Conservation (phyloP, 2,113 vertebrate species). For the Solenodon paradoxus region DNA sequence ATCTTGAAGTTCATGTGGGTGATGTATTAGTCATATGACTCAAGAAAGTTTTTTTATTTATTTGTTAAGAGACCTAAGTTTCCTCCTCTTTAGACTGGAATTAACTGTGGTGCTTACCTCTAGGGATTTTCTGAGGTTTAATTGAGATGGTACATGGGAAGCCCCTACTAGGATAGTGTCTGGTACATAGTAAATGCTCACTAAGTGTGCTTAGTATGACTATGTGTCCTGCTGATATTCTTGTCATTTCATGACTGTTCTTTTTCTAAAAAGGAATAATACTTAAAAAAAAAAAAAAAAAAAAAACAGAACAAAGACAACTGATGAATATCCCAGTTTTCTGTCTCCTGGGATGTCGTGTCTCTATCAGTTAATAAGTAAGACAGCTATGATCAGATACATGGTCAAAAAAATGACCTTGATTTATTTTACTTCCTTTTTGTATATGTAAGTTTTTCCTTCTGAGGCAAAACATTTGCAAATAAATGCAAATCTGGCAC, state of each 20-base stretch:
- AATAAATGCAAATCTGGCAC: not conserved
- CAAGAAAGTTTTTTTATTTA: not conserved
- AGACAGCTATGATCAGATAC: not conserved
- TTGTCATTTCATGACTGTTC: not conserved
- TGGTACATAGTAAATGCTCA: not conserved
- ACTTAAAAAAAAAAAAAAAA: not conserved
- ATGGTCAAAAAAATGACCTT: not conserved
- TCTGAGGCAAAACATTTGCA: not conserved
- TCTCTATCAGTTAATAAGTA: not conserved
- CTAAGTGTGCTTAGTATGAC: not conserved
- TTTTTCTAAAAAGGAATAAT: not conserved
- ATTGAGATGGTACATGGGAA: not conserved
- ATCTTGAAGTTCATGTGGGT: not conserved
- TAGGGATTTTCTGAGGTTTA: not conserved
- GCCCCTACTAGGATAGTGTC: not conserved
- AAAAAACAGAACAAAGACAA: not conserved
- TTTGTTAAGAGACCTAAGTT: not conserved
- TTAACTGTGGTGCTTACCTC: not conserved
- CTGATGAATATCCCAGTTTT: not conserved
- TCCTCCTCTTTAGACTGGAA: not conserved
- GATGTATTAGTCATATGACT: not conserved
- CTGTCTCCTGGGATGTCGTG: not conserved
- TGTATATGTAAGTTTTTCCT: not conserved
- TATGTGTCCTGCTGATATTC: not conserved
- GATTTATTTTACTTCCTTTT: not conserved